Base-by-base conservation (phyloP, 2,888 invertebrate genomes). In the Cryptus viduatorius region DNA sequence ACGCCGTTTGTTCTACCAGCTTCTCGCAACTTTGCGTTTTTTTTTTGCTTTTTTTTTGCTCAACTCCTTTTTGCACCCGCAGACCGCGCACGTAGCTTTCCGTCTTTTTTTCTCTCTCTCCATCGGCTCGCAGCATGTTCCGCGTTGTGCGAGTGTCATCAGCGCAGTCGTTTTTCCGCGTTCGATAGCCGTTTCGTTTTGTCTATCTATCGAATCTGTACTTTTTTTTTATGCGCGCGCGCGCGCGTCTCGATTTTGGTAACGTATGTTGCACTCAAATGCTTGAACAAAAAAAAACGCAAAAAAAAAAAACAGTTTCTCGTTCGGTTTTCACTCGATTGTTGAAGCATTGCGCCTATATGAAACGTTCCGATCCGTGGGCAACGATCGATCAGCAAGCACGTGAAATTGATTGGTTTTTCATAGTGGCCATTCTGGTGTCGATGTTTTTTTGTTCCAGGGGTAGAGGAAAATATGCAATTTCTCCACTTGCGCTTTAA, bases 1-100 rank as follows among this genome's bases (percentile, higher is more conserved):
- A 69, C 86, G 85, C 77, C 71, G 64, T 71, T 79, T 75, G 84
- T 73, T 80, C 80, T 67, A 71, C 37, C 72, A 71, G 79, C 56
- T 56, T 19, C 48, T 65, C 69, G 42, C 64, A 75, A 71, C 50
- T 42, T 67, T 31, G 44, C 29, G 77, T 56, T 72, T 75, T 76
- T 72, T 81, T 37, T 56, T 65, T 16, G 24, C 53, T 19, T 19
- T 65, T 72, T 61, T 19, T 61, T 12, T 10, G 42, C 24, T 44
- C n/a, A 24, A 67, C 56, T 56, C n/a, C 59, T 67, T 16, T 61
- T 56, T 24, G 56, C 29, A 12, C 4, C 68, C 29, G 14, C 61
- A 8, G 44, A 12, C 68, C 48, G 19, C 24, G 37, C 67, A n/a
- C 24, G 75, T 31, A 44, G 37, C 12, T 56, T 24, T 19, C 12